Evolutionary conservation across 2,797 vertebrate genomes (phyloP), one percentile per base, ranked within the genome.

Genomic region (Pseudotriccus pelzelni): DNA sequence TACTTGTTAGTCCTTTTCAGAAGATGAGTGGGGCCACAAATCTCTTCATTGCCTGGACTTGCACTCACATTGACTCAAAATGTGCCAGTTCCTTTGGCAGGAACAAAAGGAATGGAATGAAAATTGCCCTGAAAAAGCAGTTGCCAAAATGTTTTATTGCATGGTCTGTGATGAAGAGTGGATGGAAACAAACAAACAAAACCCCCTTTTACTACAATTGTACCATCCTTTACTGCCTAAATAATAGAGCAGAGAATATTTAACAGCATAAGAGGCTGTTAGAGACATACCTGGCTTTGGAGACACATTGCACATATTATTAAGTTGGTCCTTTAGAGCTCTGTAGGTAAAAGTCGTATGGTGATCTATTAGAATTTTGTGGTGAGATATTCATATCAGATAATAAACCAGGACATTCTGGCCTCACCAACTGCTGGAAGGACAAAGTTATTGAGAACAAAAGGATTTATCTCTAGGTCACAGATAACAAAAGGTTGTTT

Each of bases 101-200:
- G 43, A 86, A 56, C 28, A 93, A 60, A 34, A 63, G 53, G 55
- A 80, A 87, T 47, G 60, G 52, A 93, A 92, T 68, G 73, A 91
- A 95, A 88, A 94, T 74, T 56, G 37, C 43, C 10, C 1, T 84
- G 50, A 93, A 72, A 84, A 85, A 92, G 47, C 66, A 66, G 39
- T 75, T 96, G 79, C 90, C 68, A 84, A 91, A 62, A 93, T 49
- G 47, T 55, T 92, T 91, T 85, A 75, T 87, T 85, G 66, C 58
- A 77, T 2, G 1, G 12, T 77, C 59, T 87, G 49, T 83, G 58
- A 84, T 5, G 9, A 86, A 74, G 66, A 73, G 10, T 46, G 50
- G 34, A 83, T 58, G 39, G 64, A 89, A 91, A 89, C 46, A 90
- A 95, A 81, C 50, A 87, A 90, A 76, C 37, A 70, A 83, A 82